Percentiles rank a stretch among this genome's conserved stretches.
These are phyloP conservation scores for Ectropis crepuscularia DNA, from an alignment of 2,888 invertebrate species.

Conservation along the genomic window DNA sequence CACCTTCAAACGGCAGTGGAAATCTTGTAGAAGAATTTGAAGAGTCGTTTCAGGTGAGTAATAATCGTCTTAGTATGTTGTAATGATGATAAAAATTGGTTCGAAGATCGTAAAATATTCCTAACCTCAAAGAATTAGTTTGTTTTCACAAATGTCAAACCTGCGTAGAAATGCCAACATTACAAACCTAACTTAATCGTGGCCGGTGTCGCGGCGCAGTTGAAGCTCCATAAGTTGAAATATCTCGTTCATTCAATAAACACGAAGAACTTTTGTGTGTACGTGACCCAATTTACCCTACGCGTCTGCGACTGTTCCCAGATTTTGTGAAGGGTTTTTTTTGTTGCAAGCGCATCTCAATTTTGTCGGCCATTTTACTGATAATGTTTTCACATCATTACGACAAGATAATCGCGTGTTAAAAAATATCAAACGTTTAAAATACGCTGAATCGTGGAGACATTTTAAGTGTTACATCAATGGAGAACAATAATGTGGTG, in stretches of 20 bases:
- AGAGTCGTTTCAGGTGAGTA: constrained; percentile 93
- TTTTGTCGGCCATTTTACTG: constrained; percentile 81
- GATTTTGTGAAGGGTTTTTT: constrained; percentile 62
- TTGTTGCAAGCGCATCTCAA: constrained; percentile 77
- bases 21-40: constrained; percentile 96
- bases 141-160: constrained; percentile 66
- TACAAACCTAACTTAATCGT: constrained; percentile 54
- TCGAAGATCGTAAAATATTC: constrained; percentile 41
- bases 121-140: constrained; percentile 59
- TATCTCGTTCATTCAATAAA: constrained; percentile 48
- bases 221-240: constrained; percentile 74
- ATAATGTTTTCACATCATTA: constrained; percentile 78
- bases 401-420: constrained; percentile 60
- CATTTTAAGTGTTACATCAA: constrained; percentile 38
- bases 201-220: constrained; percentile 63
- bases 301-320: constrained; percentile 66
- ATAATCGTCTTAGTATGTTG: constrained; percentile 14
- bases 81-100: constrained; percentile 15
- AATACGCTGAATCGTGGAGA: constrained; percentile 36
- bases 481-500: constrained; percentile 49
- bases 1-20: constrained; percentile 92
- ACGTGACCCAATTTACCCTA: constrained; percentile 78
- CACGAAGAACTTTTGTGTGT: constrained; percentile 63
- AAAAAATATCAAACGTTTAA: constrained; percentile 45
- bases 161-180: constrained; percentile 65